Base-by-base conservation (phyloP, 2,888 invertebrate species). In the Hypomecis punctinalis region DNA sequence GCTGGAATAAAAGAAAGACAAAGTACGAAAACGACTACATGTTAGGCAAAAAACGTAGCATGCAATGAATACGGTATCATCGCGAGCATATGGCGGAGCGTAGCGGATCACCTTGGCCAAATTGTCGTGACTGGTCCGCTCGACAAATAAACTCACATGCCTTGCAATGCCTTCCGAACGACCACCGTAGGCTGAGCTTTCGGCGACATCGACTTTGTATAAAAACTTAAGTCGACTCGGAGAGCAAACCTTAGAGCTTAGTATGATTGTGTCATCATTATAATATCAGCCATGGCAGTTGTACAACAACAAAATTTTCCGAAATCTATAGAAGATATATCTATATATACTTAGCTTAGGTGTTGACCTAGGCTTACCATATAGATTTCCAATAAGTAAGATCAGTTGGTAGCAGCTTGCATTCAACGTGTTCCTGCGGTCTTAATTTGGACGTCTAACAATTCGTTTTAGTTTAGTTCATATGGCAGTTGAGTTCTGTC, bases 61-160 rank as follows among this genome's bases (percentile, higher is more conserved):
- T 49, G 73, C 72, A 77, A 77, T 77, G 76, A n/a, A 66, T 66
- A 68, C 68, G 70, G 70, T 73, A 71, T 66, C 77, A 75, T 68
- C 70, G 13, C 58, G 59, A 62, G 67, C 70, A 70, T 69, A 71
- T 70, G 72, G 69, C 36, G 48, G 59, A 63, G 72, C 58, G 66
- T 68, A 68, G 72, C 61, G 70, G 85, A 62, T 84, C 75, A 71
- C 86, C 86, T 86, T 85, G 86, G 84, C 85, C 86, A 84, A 73
- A 78, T 78, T 71, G 59, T 68, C 67, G 71, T 68, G 71, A 71
- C 71, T 71, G 36, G 72, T 47, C 53, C 57, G 52, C 37, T 63
- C 63, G 53, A 49, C 46, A 45, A 45, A 65, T 61, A 47, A 43
- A 61, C 67, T 60, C 45, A 59, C 66, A 58, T 51, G 58, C 66